phyloP scores from a whole-genome alignment of 2,113 vertebrate species.

The Patagioenas fasciata region DNA sequence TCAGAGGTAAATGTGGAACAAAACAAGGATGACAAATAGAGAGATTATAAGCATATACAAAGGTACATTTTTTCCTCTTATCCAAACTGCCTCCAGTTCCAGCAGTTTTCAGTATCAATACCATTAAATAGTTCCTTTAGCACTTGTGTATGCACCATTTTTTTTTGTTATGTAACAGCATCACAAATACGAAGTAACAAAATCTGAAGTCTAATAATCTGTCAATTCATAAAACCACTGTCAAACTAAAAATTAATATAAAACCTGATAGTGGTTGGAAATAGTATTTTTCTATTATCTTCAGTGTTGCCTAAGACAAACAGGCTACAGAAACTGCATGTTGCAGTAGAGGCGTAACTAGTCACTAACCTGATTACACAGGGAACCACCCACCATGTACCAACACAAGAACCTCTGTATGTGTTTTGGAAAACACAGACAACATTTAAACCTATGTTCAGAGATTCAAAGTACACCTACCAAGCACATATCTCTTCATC shows the following conservation, averaged over 20 bases:
- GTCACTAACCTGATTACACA: neutral
- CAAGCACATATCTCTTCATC: neutral
- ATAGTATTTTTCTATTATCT: neutral
- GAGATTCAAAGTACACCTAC: neutral
- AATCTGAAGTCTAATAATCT: neutral
- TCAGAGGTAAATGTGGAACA: neutral
- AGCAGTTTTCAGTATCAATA: neutral
- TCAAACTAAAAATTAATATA: neutral
- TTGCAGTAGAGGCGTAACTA: neutral
- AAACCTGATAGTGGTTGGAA: neutral
- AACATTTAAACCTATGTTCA: neutral
- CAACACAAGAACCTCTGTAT: neutral
- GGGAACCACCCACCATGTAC: neutral
- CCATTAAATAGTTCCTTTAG: neutral
- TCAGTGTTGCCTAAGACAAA: neutral
- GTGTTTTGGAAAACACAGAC: neutral
- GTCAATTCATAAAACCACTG: neutral
- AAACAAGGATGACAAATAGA: neutral
- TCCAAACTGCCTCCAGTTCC: neutral
- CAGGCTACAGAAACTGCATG: neutral
- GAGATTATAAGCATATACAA: neutral
- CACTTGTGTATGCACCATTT: neutral
- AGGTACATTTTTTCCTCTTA: neutral
- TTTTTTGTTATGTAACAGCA: neutral
- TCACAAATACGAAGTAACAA: neutral